phyloP scores from a whole-genome alignment of 2,113 vertebrate species.

The Gymnocephalus cernua region DNA sequence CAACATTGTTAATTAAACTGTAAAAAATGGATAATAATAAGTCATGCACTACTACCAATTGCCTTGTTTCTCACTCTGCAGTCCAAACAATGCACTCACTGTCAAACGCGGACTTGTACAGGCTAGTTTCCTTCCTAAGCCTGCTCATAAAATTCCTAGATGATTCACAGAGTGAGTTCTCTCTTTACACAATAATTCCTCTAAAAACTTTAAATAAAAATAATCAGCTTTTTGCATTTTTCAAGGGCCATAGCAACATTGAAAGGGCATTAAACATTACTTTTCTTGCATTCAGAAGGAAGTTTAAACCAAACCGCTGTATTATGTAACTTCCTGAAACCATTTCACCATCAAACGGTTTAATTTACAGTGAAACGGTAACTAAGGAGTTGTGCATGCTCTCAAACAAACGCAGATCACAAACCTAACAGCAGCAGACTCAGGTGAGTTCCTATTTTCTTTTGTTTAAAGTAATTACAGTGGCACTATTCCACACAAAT shows the following conservation, averaged over 20 bases:
- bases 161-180: neutral
- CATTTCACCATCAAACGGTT: too few relatives aligned
- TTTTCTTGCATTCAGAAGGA: neutral
- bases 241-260: neutral
- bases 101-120: neutral
- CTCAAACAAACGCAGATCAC: neutral
- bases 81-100: neutral
- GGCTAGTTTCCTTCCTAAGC: neutral
- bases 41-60: neutral
- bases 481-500: neutral
- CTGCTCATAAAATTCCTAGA: neutral
- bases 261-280: too few relatives aligned
- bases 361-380: conserved; percentile 3
- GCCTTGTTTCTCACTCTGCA: neutral
- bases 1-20: neutral
- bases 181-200: neutral
- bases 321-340: neutral
- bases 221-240: neutral
- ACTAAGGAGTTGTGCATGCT: neutral
- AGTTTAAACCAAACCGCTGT: neutral
- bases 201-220: neutral
- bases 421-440: neutral
- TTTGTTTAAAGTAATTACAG: neutral
- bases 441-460: conserved; percentile 28
- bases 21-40: conserved; percentile 2